Evolutionary conservation across 2,113 vertebrate species (phyloP).

Genomic region (Odocoileus hemionus): DNA sequence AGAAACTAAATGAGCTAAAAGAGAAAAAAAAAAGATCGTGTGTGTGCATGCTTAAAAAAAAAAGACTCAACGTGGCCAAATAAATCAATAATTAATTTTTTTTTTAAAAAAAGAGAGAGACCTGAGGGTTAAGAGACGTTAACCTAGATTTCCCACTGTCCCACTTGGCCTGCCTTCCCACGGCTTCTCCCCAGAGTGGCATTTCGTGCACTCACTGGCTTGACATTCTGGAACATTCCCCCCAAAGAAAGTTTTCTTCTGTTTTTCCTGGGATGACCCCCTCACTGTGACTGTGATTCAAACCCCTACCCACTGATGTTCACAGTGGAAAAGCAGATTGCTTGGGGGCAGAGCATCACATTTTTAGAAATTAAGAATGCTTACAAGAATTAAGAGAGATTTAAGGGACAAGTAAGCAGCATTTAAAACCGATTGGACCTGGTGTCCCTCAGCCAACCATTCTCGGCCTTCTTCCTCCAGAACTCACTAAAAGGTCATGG

Average conservation of each 20-base stretch:
- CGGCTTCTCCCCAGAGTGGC: background rate
- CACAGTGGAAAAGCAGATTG: background rate
- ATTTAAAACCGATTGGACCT: background rate
- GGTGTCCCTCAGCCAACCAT: background rate
- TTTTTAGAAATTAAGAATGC: background rate
- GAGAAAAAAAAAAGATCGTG: too few relatives aligned
- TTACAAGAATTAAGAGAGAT: background rate
- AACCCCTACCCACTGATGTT: rapidly evolving
- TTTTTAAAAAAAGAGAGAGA: background rate
- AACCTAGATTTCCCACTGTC: too few relatives aligned
- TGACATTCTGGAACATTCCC: background rate
- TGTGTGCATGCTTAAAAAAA: too few relatives aligned
- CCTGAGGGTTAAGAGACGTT: background rate
- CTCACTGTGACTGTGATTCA: background rate
- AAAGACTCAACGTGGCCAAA: background rate
- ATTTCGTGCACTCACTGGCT: background rate
- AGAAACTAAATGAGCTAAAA: too few relatives aligned
- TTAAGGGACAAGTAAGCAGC: background rate
- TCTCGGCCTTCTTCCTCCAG: background rate
- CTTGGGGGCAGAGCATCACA: background rate
- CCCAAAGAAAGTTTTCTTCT: background rate
- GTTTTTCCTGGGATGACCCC: background rate
- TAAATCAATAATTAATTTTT: background rate
- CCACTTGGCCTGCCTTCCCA: background rate
- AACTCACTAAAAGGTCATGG: background rate